Base-by-base conservation (phyloP, 2,797 vertebrate species). In the Cynodonichthys magdalenae region DNA sequence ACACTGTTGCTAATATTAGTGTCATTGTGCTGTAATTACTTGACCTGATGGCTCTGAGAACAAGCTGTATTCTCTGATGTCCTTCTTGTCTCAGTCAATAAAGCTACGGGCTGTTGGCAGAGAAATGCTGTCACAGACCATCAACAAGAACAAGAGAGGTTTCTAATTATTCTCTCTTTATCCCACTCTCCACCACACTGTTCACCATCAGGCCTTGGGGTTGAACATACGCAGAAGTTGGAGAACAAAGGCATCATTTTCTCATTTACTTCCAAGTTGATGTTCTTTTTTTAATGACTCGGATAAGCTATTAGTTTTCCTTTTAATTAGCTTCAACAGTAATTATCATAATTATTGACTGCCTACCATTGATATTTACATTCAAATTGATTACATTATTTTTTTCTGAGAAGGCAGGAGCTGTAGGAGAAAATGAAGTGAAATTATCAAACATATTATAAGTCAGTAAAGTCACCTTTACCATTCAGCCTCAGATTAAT, bases 101-200 rank as follows among this genome's bases (percentile, higher is more conserved):
- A 55, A 54, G 28, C 15, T 7, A 56, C 69, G 31, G 18, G 9
- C 10, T 19, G 17, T 66, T 63, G 56, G 44, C 5, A 5, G 64
- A 53, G 67, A 75, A 41, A 65, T 19, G 59, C 51, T 51, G 65
- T 80, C 61, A 77, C 20, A 65, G 50, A 36, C 31, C 15, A 74
- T 66, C 28, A 77, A 45, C 15, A 31, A 31, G 36, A 66, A 45
- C 46, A 28, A 39, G 48, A 56, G 36, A 31, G 71, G 58, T 63
- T 64, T 64, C 8, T 77, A 63, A 83, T 74, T 57, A 71, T 69
- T n/a, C 5, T 59, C 44, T 68, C 59, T 75, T 84, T 50, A 71
- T 75, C 52, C 68, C 18, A 44, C 0, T 55, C 54, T 48, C 66
- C 28, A 34, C 53, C 18, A 71, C 50, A 39, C 15, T 53, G 54